Conservation (phyloP, 2,888 invertebrate genomes). For the Melikaiella ostensackeni region DNA sequence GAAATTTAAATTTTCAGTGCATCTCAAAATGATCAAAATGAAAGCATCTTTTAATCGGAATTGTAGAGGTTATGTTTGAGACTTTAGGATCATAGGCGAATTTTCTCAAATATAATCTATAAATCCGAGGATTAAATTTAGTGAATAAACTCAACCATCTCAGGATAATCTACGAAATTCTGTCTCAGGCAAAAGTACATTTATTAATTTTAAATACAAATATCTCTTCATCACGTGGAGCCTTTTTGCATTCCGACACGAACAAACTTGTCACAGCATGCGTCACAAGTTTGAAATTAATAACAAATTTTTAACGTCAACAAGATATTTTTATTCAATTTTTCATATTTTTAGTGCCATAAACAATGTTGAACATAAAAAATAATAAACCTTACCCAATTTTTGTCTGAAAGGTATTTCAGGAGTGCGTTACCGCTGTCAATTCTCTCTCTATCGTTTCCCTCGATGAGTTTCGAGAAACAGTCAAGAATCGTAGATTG, state of each 20-base stretch:
- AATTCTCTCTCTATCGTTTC: constrained; percentile 74
- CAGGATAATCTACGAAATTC: neutral
- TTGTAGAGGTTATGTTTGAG: neutral
- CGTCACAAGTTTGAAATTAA: neutral
- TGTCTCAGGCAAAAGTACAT: neutral
- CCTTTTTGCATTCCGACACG: neutral
- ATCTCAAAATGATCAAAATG: no score
- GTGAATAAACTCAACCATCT: neutral
- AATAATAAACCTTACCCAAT: constrained; percentile 70
- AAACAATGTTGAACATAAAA: constrained; percentile 45
- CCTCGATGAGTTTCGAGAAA: constrained; percentile 76
- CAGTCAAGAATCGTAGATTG: constrained; percentile 76
- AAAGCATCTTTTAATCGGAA: constrained; percentile 1
- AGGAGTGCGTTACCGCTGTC: constrained; percentile 76
- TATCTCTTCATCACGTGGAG: constrained; percentile 36
- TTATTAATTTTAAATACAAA: constrained; percentile 41
- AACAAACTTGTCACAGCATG: neutral
- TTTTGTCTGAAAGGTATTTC: constrained; percentile 73
- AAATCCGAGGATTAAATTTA: neutral
- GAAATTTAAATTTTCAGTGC: no score
- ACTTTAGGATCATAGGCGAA: neutral
- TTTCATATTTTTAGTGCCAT: constrained; percentile 60
- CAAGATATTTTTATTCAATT: constrained; percentile 22
- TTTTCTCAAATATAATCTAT: neutral
- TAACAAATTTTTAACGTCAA: constrained; percentile 12